Evolutionary conservation across 2,888 invertebrate species (phyloP).

Genomic region (Drosophila nr. medialis): DNA sequence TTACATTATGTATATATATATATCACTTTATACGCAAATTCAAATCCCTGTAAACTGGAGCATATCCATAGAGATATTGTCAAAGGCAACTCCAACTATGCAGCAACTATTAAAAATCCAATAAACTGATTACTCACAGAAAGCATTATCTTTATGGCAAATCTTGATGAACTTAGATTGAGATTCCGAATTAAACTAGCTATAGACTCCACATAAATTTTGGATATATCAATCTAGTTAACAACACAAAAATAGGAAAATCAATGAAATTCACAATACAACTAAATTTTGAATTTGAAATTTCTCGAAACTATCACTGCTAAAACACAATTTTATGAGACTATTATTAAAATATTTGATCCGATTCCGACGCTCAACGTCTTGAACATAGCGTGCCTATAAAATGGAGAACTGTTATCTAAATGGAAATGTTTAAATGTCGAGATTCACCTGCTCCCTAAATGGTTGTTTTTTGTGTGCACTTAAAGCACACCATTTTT

Average conservation of each 20-base stretch:
- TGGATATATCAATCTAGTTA: too few species aligned
- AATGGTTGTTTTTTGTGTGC: rapidly evolving
- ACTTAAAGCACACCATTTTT: background rate
- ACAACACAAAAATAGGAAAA: too few species aligned
- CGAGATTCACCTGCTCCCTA: background rate
- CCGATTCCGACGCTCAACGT: background rate
- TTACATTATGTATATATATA: too few species aligned
- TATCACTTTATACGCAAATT: background rate
- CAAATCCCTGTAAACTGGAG: background rate
- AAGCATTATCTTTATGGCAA: background rate
- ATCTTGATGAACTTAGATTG: background rate
- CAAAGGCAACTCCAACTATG: background rate
- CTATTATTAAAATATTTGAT: background rate
- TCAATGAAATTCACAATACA: too few species aligned
- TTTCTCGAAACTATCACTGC: too few species aligned
- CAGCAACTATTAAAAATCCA: background rate
- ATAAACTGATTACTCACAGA: background rate
- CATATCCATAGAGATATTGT: background rate
- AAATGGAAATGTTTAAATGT: background rate
- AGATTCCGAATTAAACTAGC: background rate
- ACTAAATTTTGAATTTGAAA: too few species aligned
- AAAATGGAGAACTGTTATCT: background rate
- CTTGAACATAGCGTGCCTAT: background rate
- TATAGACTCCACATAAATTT: too few species aligned
- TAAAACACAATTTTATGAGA: too few species aligned